phyloP scores from a whole-genome alignment of 2,797 vertebrate species.

The Melanogrammus aeglefinus region DNA sequence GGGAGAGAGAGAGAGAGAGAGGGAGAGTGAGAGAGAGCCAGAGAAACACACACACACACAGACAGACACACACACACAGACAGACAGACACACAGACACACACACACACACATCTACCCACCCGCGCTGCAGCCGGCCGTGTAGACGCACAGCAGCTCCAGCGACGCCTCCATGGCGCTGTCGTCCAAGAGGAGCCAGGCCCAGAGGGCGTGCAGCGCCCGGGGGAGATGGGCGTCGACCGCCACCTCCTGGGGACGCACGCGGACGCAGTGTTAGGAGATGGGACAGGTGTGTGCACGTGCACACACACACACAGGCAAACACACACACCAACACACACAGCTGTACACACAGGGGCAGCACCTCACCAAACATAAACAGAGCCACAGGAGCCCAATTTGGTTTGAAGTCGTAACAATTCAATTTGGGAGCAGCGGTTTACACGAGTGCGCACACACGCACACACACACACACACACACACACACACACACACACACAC shows the following conservation, averaged over 20 bases:
- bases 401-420: not conserved
- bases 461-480: conserved; percentile 5
- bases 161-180: conserved; percentile 76
- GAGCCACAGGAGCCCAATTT: not conserved
- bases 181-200: conserved; percentile 89
- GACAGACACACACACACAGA: conserved; percentile 29
- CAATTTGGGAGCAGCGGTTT: not conserved
- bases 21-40: too few species aligned
- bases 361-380: conserved; percentile 15
- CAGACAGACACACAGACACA: conserved; percentile 1
- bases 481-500: not conserved
- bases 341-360: conserved; percentile 30
- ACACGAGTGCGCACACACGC: not conserved
- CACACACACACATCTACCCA: conserved; percentile 29
- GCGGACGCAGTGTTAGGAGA: not conserved
- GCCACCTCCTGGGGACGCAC: conserved; percentile 74
- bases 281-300: not conserved
- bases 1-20: too few species aligned
- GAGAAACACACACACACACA: too few species aligned
- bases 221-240: conserved; percentile 77
- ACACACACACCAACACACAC: conserved; percentile 22
- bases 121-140: conserved; percentile 84
- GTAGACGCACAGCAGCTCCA: conserved; percentile 93
- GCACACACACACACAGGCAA: conserved; percentile 34
- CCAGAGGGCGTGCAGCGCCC: conserved; percentile 83